These are phyloP conservation scores for Sinodicranocentrus sp. DNA, from an alignment of 2,888 invertebrate species.

Conservation along the genomic window DNA sequence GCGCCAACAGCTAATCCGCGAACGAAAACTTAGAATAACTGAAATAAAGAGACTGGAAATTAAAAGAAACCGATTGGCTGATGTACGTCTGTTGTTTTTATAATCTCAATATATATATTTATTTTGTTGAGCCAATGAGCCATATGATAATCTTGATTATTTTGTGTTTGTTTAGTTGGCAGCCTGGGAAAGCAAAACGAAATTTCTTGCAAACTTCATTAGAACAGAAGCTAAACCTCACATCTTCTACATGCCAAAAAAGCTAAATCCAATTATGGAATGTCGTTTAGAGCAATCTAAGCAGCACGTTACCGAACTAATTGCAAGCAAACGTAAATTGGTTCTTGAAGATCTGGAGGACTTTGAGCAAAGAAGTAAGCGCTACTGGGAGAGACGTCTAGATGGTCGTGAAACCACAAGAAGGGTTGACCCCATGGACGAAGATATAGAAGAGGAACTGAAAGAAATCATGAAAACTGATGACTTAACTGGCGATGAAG, in stretches of 20 bases:
- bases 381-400: slow-evolving; percentile 74
- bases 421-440: slow-evolving; percentile 76
- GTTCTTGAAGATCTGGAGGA: slow-evolving; percentile 75
- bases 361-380: slow-evolving; percentile 74
- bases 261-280: slow-evolving; percentile 85
- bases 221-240: slow-evolving; percentile 91
- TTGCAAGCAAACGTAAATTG: slow-evolving; percentile 82
- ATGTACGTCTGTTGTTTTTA: too few relatives aligned
- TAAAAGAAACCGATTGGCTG: slow-evolving; percentile 92
- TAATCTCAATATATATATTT: too few relatives aligned
- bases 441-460: slow-evolving; percentile 84
- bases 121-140: too few relatives aligned
- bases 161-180: slow-evolving; percentile 80
- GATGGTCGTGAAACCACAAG: slow-evolving; percentile 68
- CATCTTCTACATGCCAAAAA: slow-evolving; percentile 92
- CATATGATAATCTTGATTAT: slow-evolving; percentile 2
- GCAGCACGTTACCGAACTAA: slow-evolving; percentile 83
- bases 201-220: slow-evolving; percentile 89
- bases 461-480: slow-evolving; percentile 81
- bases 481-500: slow-evolving; percentile 41
- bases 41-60: slow-evolving; percentile 93
- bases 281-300: slow-evolving; percentile 84
- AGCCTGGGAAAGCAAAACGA: slow-evolving; percentile 90
- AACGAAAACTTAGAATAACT: slow-evolving; percentile 91
- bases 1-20: slow-evolving; percentile 89